Conservation (phyloP, 92 coral and sea anemone species). For the Zoanthus sansibaricus region DNA sequence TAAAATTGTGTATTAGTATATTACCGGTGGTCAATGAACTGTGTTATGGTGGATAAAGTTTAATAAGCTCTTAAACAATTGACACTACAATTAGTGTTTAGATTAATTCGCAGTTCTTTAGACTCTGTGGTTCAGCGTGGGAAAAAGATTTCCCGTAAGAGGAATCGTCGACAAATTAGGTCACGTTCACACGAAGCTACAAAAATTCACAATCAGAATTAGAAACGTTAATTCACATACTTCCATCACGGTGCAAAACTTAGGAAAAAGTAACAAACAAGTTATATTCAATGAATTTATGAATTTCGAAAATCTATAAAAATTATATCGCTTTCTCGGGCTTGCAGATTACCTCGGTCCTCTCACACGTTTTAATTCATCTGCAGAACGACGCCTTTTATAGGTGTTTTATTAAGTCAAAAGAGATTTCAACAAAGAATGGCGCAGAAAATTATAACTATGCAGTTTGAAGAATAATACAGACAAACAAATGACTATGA, state of each 20-base stretch:
- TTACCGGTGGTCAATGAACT: neutral
- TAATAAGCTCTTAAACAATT: conserved; percentile 17
- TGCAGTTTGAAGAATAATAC: neutral
- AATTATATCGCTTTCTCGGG: too few relatives aligned
- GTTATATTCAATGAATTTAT: too few relatives aligned
- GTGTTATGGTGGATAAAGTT: neutral
- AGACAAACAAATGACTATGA: neutral
- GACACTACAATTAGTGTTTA: conserved; percentile 31
- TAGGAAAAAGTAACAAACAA: too few relatives aligned
- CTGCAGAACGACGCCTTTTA: neutral
- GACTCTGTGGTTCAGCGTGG: conserved; percentile 29
- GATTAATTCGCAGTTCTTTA: conserved; percentile 8
- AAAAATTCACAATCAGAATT: neutral
- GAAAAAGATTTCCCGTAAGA: conserved; percentile 7
- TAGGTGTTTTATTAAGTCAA: neutral
- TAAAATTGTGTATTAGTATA: neutral
- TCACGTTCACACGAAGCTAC: neutral
- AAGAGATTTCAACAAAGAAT: neutral
- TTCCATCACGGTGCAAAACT: too few relatives aligned
- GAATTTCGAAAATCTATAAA: too few relatives aligned
- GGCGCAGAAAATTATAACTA: neutral
- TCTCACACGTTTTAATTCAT: neutral
- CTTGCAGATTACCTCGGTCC: neutral
- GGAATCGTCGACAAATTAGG: neutral
- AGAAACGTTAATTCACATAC: too few relatives aligned